Evolutionary conservation across 2,113 vertebrate species (phyloP).

Genomic region (Carlito syrichta): DNA sequence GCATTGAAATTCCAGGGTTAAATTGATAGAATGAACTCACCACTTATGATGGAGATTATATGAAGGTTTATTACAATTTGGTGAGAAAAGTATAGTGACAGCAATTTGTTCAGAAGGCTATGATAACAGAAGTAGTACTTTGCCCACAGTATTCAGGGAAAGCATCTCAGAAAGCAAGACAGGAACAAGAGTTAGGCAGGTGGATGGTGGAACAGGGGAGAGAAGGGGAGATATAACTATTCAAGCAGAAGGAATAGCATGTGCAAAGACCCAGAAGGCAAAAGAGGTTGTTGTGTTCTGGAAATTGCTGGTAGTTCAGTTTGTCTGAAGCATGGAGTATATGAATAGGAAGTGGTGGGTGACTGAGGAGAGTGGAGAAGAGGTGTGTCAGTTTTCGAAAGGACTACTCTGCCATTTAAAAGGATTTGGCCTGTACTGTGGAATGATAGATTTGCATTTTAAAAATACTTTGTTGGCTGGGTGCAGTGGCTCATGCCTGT

Average conservation of each 20-base stretch:
- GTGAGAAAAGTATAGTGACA: not conserved
- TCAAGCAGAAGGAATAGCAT: not conserved
- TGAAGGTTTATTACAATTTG: not conserved
- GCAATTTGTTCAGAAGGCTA: not conserved
- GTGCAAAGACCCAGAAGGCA: not conserved
- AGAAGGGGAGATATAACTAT: not conserved
- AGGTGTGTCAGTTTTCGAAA: not conserved
- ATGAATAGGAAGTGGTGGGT: too few relatives aligned
- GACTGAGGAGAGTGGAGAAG: not conserved
- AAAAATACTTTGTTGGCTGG: too few relatives aligned
- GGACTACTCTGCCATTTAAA: not conserved
- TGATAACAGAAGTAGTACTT: not conserved
- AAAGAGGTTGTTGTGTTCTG: not conserved
- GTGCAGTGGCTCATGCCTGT: too few relatives aligned
- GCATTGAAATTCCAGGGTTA: too few relatives aligned
- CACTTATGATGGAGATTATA: not conserved
- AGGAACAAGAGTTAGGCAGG: not conserved
- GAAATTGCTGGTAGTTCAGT: not conserved
- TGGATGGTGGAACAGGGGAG: not conserved
- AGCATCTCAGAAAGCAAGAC: not conserved
- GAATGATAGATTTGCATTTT: not conserved
- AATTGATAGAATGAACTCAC: not conserved
- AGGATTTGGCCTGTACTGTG: not conserved
- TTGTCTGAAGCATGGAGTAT: not conserved
- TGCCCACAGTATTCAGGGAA: not conserved